A percentile compares a stretch with the other conserved stretches of the same genome.
Evolutionary conservation across 2,888 invertebrate species (phyloP).

Genomic region (Latrodectus hesperus): DNA sequence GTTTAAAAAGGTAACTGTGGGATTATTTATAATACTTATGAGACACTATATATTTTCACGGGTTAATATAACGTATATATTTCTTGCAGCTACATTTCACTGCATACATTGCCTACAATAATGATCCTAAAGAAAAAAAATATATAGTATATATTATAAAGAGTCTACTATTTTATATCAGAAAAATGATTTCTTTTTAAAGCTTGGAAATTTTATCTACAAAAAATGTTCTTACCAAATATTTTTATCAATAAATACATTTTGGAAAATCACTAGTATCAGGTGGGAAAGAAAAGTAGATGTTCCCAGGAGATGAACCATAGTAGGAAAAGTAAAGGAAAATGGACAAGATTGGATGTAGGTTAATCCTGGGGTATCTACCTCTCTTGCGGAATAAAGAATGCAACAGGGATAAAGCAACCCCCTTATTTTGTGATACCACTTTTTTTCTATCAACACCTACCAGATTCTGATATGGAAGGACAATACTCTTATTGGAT

Average conservation of each 20-base stretch:
- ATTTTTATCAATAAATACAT: conserved; percentile 31
- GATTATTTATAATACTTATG: too few species aligned
- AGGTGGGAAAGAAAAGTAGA: not conserved
- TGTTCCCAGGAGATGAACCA: not conserved
- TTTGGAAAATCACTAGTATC: conserved; percentile 31
- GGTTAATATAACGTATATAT: too few species aligned
- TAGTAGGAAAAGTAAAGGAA: not conserved
- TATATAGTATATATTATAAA: too few species aligned
- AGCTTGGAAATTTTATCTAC: too few species aligned
- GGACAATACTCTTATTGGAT: conserved; percentile 58
- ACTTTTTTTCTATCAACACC: conserved; percentile 10
- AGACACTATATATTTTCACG: too few species aligned
- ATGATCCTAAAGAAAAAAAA: too few species aligned
- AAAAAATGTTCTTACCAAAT: not conserved
- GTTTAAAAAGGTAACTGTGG: too few species aligned
- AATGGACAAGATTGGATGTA: conserved; percentile 29
- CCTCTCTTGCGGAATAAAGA: conserved; percentile 16
- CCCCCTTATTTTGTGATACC: conserved; percentile 30
- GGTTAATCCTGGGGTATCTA: conserved; percentile 31
- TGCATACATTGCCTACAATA: too few species aligned
- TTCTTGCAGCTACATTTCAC: too few species aligned
- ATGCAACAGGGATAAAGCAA: conserved; percentile 28
- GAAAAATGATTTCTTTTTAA: too few species aligned
- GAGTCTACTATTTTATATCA: too few species aligned
- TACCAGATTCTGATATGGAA: conserved; percentile 34